phyloP scores from a whole-genome alignment of 2,797 vertebrate species.

The Nannoperca australis region DNA sequence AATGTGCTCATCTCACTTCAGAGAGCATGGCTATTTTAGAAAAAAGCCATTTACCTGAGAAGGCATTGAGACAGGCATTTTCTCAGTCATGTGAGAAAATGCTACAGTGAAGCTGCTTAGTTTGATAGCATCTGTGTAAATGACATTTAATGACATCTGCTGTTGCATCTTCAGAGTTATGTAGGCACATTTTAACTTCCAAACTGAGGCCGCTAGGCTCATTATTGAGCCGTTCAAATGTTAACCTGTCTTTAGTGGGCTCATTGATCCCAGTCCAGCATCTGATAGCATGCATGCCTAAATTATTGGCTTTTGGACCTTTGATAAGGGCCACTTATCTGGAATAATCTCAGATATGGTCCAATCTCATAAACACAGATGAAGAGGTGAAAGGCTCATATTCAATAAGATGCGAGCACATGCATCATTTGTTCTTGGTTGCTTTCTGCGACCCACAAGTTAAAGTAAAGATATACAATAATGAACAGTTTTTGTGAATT shows the following conservation, averaged over 20 bases:
- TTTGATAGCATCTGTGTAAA: slow-evolving; percentile 67
- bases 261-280: slow-evolving; percentile 45
- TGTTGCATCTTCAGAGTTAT: slow-evolving; percentile 45
- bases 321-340: slow-evolving; percentile 31
- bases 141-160: slow-evolving; percentile 67
- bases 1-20: slow-evolving; percentile 71
- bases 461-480: not conserved
- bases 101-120: slow-evolving; percentile 48
- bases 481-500: slow-evolving; percentile 13
- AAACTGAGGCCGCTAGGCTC: slow-evolving; percentile 19
- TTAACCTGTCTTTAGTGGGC: slow-evolving; percentile 45
- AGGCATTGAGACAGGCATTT: slow-evolving; percentile 22
- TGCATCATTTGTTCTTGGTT: not conserved
- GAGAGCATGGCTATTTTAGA: slow-evolving; percentile 65
- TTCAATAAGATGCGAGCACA: not conserved
- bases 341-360: slow-evolving; percentile 12
- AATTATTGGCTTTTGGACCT: slow-evolving; percentile 25
- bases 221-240: slow-evolving; percentile 48
- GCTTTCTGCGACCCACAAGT: not conserved
- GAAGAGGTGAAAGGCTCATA: not conserved
- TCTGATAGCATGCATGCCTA: slow-evolving; percentile 19
- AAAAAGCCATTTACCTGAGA: slow-evolving; percentile 71
- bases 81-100: slow-evolving; percentile 65
- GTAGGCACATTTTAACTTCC: slow-evolving; percentile 37
- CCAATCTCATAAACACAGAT: not conserved